These are phyloP conservation scores for Macrotrachela quadricornifera DNA, from an alignment of 1,140 invertebrate genomes.

Conservation along the genomic window DNA sequence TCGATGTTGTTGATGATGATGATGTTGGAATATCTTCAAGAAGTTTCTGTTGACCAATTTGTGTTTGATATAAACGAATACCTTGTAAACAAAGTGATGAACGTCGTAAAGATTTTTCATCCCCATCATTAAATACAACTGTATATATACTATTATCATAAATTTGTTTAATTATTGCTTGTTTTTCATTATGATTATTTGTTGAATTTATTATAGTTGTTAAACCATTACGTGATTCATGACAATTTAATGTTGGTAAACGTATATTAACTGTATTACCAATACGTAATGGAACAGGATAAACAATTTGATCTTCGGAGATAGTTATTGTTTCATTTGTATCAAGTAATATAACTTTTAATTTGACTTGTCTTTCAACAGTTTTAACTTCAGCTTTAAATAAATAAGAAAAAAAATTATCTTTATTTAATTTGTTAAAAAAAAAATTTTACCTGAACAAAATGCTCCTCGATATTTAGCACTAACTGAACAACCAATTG, in stretches of 20 bases:
- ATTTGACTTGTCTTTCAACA: slow-evolving; percentile 74
- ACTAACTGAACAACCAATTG: slow-evolving; percentile 43
- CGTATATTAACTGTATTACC: no score
- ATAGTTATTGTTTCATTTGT: not conserved
- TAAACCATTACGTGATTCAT: no score
- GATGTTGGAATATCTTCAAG: no score
- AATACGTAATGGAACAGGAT: no score
- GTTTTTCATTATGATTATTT: not conserved
- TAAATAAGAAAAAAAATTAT: no score
- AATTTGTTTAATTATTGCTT: slow-evolving; percentile 1
- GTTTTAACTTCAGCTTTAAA: slow-evolving; percentile 96
- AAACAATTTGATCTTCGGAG: not conserved
- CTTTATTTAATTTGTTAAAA: no score
- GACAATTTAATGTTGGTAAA: no score
- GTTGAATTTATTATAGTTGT: no score
- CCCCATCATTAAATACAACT: slow-evolving; percentile 74
- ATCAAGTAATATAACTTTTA: slow-evolving; percentile 44
- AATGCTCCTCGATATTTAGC: slow-evolving; percentile 99
- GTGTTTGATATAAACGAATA: slow-evolving; percentile 1
- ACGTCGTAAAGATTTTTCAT: slow-evolving; percentile 74
- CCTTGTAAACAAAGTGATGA: slow-evolving; percentile 86
- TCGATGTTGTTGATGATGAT: no score
- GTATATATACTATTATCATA: slow-evolving; percentile 10
- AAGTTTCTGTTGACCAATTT: no score
- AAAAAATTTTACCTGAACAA: slow-evolving; percentile 80